These are phyloP conservation scores for Mustelus asterias DNA, from an alignment of 2,113 vertebrate genomes.

Conservation along the genomic window DNA sequence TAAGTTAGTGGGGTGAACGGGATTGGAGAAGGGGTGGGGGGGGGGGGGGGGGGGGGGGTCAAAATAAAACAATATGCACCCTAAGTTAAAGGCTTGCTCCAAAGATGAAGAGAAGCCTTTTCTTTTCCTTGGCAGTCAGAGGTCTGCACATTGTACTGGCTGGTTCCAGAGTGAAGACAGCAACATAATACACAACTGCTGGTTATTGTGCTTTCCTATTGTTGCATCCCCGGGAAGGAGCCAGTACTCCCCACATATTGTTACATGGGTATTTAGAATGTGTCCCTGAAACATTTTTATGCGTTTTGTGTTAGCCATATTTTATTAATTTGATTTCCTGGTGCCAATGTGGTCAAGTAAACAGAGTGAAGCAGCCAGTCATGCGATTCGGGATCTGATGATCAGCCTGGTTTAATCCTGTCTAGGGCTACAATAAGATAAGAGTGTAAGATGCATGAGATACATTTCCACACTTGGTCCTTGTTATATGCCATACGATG, in stretches of 20 bases:
- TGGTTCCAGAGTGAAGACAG: constrained; percentile 22
- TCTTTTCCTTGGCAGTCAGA: neutral
- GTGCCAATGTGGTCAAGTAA: neutral
- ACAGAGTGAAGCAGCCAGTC: neutral
- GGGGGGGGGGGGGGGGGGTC: neutral
- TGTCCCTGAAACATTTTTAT: neutral
- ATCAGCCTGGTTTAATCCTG: neutral
- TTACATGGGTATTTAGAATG: neutral
- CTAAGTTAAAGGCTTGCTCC: neutral
- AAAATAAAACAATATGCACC: neutral
- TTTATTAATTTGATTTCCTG: constrained; percentile 4
- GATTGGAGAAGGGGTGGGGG: neutral
- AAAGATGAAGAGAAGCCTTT: neutral
- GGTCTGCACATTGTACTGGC: constrained; percentile 6
- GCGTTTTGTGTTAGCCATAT: constrained; percentile 23
- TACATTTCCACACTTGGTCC: neutral
- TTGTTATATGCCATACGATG: neutral
- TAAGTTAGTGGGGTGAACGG: neutral
- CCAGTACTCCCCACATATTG: neutral
- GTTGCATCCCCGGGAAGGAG: neutral
- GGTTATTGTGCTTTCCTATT: neutral
- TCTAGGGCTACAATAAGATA: neutral
- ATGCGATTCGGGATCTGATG: neutral
- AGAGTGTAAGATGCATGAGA: neutral
- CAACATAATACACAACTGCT: neutral